Evolutionary conservation across 2,113 vertebrate genomes (phyloP).

Genomic region (Thunnus thynnus): DNA sequence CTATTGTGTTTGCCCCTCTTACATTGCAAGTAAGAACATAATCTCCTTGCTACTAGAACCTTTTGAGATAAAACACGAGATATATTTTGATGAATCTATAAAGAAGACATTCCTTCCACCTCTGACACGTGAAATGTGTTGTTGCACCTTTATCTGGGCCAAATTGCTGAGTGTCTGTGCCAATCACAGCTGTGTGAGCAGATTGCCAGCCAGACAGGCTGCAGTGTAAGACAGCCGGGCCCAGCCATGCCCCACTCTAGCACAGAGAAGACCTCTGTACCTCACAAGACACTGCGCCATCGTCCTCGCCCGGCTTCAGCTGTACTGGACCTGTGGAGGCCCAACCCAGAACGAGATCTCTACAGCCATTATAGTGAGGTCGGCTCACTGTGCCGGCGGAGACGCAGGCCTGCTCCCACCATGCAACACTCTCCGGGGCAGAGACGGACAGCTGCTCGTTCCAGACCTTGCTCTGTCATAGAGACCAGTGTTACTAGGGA

Average conservation of each 20-base stretch:
- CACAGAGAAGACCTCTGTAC: slow-evolving; percentile 79
- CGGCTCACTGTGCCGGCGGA: slow-evolving; percentile 77
- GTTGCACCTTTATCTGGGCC: slow-evolving; percentile 74
- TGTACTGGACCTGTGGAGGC: slow-evolving; percentile 73
- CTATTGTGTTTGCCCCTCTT: slow-evolving; percentile 18
- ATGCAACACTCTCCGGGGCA: slow-evolving; percentile 61
- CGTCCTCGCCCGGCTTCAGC: slow-evolving; percentile 77
- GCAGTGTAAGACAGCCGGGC: slow-evolving; percentile 65
- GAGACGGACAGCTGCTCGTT: slow-evolving; percentile 63
- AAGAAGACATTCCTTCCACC: slow-evolving; percentile 31
- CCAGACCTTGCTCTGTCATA: slow-evolving; percentile 82
- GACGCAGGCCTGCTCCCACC: slow-evolving; percentile 68
- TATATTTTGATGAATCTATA: slow-evolving; percentile 32
- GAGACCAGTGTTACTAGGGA: slow-evolving; percentile 80
- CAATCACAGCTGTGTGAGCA: slow-evolving; percentile 84
- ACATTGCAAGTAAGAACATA: slow-evolving; percentile 17
- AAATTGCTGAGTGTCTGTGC: slow-evolving; percentile 79
- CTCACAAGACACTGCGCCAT: slow-evolving; percentile 52
- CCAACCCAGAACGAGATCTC: slow-evolving; percentile 66
- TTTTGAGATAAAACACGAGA: slow-evolving; percentile 16
- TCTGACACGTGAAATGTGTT: slow-evolving; percentile 65
- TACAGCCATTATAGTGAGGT: slow-evolving; percentile 72
- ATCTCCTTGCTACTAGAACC: slow-evolving; percentile 1
- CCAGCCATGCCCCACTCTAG: slow-evolving; percentile 64
- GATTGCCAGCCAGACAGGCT: slow-evolving; percentile 79